A percentile compares a stretch with the other conserved stretches of the same genome.
Evolutionary conservation across 2,113 vertebrate species (phyloP).

Genomic region (Pedionomus torquatus): DNA sequence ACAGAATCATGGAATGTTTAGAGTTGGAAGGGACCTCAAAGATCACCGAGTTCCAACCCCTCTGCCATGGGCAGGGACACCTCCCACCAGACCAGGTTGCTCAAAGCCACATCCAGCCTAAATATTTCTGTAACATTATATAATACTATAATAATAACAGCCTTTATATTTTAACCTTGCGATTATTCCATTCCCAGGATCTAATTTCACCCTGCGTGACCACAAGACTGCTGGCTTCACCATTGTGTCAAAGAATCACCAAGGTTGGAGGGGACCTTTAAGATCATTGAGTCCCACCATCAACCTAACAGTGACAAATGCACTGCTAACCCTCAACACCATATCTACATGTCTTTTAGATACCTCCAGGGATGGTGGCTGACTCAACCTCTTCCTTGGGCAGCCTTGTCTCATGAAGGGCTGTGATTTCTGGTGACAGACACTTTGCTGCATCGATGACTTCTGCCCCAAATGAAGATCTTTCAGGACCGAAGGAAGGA

Average conservation of each 20-base stretch:
- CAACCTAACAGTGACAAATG: neutral
- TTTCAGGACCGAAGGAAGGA: neutral
- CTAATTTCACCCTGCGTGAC: neutral
- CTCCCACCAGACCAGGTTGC: too few relatives aligned
- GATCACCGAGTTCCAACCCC: too few relatives aligned
- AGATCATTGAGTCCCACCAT: neutral
- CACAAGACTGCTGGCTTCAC: neutral
- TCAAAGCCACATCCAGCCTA: too few relatives aligned
- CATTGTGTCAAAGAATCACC: fast-evolving
- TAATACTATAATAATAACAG: too few relatives aligned
- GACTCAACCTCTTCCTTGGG: neutral
- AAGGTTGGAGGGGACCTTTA: neutral
- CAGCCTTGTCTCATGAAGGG: neutral
- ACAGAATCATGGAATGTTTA: too few relatives aligned
- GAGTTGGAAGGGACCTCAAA: too few relatives aligned
- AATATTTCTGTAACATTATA: too few relatives aligned
- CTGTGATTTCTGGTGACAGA: neutral
- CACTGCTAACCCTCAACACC: neutral
- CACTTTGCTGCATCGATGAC: fast-evolving
- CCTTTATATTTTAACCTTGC: neutral
- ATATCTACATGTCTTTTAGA: neutral
- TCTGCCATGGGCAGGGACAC: too few relatives aligned
- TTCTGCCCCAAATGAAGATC: neutral
- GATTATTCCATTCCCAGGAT: neutral
- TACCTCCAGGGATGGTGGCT: neutral